Evolutionary conservation across 2,113 vertebrate species (phyloP).

Genomic region (Eudyptes chrysolophus): DNA sequence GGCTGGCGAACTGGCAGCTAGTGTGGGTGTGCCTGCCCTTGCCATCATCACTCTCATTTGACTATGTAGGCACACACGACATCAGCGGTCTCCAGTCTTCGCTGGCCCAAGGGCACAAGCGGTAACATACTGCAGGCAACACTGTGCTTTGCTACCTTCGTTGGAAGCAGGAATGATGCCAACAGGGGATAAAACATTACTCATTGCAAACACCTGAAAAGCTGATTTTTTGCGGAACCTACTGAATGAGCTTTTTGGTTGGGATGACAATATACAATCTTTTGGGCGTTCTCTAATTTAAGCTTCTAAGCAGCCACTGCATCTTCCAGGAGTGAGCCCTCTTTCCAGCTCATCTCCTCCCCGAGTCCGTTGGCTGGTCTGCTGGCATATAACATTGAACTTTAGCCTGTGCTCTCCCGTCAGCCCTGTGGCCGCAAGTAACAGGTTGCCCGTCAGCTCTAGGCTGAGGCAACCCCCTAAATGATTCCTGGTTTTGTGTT

Average conservation of each 20-base stretch:
- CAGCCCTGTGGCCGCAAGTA: background rate
- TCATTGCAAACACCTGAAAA: background rate
- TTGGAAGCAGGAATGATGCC: rapidly evolving
- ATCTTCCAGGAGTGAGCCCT: background rate
- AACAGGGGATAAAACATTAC: background rate
- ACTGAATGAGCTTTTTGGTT: background rate
- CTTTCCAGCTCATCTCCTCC: background rate
- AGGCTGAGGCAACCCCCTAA: background rate
- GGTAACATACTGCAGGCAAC: background rate
- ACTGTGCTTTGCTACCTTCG: background rate
- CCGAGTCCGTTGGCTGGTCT: background rate
- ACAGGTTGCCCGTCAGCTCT: background rate
- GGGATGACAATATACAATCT: background rate
- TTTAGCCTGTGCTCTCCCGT: background rate
- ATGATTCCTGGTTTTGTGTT: background rate
- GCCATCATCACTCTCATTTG: background rate
- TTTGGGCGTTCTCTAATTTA: background rate
- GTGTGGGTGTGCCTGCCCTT: background rate
- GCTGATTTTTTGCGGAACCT: background rate
- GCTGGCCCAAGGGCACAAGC: background rate
- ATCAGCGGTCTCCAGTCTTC: rapidly evolving
- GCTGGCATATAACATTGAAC: too few species aligned
- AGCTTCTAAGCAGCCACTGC: background rate
- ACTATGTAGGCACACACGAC: background rate
- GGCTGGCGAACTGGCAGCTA: background rate